Base-by-base conservation (phyloP, 2,113 vertebrate genomes). In the Danio rerio region DNA sequence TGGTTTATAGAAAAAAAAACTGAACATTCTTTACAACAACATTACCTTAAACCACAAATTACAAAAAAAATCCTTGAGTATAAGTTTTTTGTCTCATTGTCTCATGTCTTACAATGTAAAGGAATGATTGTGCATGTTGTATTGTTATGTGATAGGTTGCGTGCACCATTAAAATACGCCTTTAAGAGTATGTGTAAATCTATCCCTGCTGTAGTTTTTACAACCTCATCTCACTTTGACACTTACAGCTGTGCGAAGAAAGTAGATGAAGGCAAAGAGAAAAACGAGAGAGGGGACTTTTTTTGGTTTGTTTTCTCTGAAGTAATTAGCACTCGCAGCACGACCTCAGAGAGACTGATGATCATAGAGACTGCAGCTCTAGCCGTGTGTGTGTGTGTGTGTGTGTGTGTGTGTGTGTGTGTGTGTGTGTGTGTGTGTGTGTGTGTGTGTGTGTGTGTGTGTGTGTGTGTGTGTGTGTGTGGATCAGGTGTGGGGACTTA, bases 401-500 rank as follows among this genome's bases (percentile, higher is more conserved):
- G 7, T 50, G n/a, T 31, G 58, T 78, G 73, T 58, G 11, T 47
- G 55, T 77, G 20, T 53, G 9, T 82, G 49, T 75, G 50, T 76
- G 72, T 31, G 58, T 78, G 73, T 58, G 11, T 47, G 55, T 77
- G 20, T 53, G 9, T 82, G 49, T 75, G 50, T 76, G 72, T 62
- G 59, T 12, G 7, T 50, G 12, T 47, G 65, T 80, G 53, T 47
- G 15, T 78, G 42, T 63, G 74, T 77, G 58, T 62, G 59, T 12
- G 7, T 50, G n/a, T 31, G 58, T 78, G 73, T 58, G 11, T 47
- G 55, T 77, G 20, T 53, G 9, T 82, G 49, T 75, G 50, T 76
- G 72, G 81, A 76, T 55, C 81, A 82, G 81, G 49, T 82, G 72
- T 76, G 53, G n/a, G 80, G 59, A 81, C 71, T 81, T 75, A 50